Evolutionary conservation across 2,888 invertebrate genomes (phyloP).

Genomic region (Tachystola acroxantha): DNA sequence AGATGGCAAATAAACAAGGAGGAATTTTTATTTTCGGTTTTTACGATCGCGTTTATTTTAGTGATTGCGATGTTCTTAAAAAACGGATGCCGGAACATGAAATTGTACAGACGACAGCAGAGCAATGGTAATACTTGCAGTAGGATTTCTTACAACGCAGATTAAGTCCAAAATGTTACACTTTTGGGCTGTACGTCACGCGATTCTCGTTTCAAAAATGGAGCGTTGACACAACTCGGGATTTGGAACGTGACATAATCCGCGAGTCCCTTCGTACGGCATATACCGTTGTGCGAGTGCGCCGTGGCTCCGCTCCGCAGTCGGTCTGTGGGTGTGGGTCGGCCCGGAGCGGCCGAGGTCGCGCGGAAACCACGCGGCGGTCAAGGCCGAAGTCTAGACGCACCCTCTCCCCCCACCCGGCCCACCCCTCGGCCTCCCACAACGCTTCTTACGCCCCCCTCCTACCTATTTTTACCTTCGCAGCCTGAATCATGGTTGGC

Average conservation of each 20-base stretch:
- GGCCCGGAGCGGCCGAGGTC: conserved; percentile 45
- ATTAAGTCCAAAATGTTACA: too few species aligned
- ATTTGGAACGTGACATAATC: conserved; percentile 8
- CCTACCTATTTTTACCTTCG: conserved; percentile 53
- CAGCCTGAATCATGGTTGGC: conserved; percentile 46
- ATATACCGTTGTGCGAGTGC: conserved; percentile 12
- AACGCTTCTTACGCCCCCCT: conserved; percentile 23
- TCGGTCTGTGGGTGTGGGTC: conserved; percentile 67
- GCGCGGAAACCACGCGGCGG: conserved; percentile 71
- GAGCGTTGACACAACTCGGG: neutral
- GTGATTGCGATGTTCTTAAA: too few species aligned
- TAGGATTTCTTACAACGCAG: too few species aligned
- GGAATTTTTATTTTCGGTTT: too few species aligned
- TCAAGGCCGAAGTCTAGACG: conserved; percentile 74
- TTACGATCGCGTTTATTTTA: too few species aligned
- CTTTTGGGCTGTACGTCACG: too few species aligned
- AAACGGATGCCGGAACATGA: too few species aligned
- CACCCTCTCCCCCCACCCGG: conserved; percentile 38
- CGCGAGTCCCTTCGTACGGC: conserved; percentile 4
- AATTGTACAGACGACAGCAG: too few species aligned
- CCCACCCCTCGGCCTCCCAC: conserved; percentile 23
- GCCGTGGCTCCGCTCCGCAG: conserved; percentile 26
- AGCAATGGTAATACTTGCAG: too few species aligned
- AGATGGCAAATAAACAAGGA: too few species aligned
- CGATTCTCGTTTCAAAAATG: neutral